Evolutionary conservation across 2,888 invertebrate genomes (phyloP), one percentile per base, ranked within the genome.

Genomic region (Standfussiana lucernea): DNA sequence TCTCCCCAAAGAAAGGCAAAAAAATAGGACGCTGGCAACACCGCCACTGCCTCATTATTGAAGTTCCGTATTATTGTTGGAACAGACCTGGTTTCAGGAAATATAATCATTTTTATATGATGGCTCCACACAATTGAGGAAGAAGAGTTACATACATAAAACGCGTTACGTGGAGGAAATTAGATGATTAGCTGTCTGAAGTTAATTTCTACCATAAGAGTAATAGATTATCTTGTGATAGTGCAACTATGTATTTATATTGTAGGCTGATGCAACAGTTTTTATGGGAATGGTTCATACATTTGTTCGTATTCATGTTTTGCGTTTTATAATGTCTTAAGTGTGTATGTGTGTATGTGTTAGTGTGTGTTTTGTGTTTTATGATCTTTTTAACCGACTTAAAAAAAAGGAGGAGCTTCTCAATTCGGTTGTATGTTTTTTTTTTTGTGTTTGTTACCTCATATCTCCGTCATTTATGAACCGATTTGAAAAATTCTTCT

Each of bases 21-120:
- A 75, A 77, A 35, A 50, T 61, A 64, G 59, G 42, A 37, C 11
- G 50, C 75, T 80, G 78, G 85, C 88, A 85, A 86, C 89, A 85
- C 76, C 59, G 50, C 50, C 59, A 42, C 61, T 59, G 67, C 79
- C 85, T 86, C 87, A 83, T 88, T 86, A 86, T 79, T 83, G 85
- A 79, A 85, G 79, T 88, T 88, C 89, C 88, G 89, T 89, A 88
- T 86, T 83, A 88, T 88, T 88, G 88, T 88, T 85, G 73, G 75
- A 69, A 67, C 83, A 70, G 77, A 86, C 75, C 72, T 61, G 78
- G 64, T 69, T 71, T 76, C 80, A 82, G 89, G 82, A 86, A 86
- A 88, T 78, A 81, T 83, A 71, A 84, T 85, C 47, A n/a, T 77
- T 85, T 80, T 88, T 86, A 77, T 88, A 83, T 86, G 65, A 85